phyloP scores from a whole-genome alignment of 2,113 vertebrate genomes.

The Thinocorus orbignyianus region DNA sequence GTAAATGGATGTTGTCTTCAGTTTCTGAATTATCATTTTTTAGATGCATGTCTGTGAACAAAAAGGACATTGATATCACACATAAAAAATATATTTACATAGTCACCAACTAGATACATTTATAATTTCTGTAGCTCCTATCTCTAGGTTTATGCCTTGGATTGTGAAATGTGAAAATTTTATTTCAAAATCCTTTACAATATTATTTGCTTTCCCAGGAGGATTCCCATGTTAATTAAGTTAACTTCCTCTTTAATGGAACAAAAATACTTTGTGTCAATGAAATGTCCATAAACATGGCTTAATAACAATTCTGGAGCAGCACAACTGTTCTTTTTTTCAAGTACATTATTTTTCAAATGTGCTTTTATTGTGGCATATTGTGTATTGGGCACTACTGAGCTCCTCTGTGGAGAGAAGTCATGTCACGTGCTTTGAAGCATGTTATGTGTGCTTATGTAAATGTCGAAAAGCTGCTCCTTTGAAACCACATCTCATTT shows the following conservation, averaged over 20 bases:
- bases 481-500: constrained; percentile 14
- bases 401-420: background rate
- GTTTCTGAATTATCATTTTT: background rate
- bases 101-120: background rate
- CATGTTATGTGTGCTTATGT: background rate
- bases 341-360: background rate
- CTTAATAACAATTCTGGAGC: background rate
- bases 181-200: background rate
- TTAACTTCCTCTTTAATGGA: background rate
- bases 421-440: background rate
- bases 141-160: background rate
- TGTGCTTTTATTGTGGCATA: background rate
- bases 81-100: background rate
- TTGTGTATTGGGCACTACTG: background rate
- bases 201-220: background rate
- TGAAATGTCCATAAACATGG: background rate
- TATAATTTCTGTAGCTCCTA: background rate
- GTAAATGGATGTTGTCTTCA: background rate
- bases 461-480: background rate
- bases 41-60: background rate
- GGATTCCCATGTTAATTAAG: background rate
- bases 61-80: background rate
- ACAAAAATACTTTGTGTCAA: background rate
- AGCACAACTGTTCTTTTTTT: background rate
- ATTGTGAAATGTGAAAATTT: background rate